Conservation (phyloP, 2,113 vertebrate species). For the Clarias macrocephalus region DNA sequence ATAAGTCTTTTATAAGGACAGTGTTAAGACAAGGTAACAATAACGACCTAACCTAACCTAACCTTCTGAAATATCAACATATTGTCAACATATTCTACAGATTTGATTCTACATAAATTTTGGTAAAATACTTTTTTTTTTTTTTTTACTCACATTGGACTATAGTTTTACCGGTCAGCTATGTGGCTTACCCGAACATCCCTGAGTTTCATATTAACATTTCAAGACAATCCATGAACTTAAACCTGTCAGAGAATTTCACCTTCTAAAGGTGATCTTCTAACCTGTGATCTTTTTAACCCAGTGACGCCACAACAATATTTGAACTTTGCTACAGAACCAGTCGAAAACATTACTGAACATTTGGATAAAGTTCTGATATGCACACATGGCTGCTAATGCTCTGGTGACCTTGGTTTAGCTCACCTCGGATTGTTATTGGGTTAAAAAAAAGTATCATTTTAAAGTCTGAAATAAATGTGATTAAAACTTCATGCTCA, state of each 20-base stretch:
- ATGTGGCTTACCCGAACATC: not conserved
- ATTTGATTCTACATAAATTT: not conserved
- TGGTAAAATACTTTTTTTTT: not conserved
- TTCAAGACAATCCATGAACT: not conserved
- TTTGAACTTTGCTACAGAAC: constrained; percentile 5
- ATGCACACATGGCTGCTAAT: constrained; percentile 62
- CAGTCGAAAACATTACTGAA: not conserved
- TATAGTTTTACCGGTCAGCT: not conserved
- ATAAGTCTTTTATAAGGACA: not conserved
- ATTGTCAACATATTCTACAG: not conserved
- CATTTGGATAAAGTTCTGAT: not conserved
- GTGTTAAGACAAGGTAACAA: not conserved
- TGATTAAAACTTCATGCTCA: constrained; percentile 73
- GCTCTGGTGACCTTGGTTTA: constrained; percentile 70
- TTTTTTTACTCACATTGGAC: not conserved
- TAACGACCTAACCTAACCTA: not conserved
- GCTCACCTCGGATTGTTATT: constrained; percentile 62
- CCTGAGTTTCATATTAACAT: not conserved
- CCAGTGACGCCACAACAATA: not conserved
- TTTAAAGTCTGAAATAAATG: constrained; percentile 78
- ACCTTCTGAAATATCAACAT: not conserved
- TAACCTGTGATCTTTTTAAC: not conserved
- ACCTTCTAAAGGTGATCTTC: not conserved
- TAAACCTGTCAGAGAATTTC: not conserved
- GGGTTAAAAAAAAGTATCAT: constrained; percentile 77